Conservation (phyloP, 2,888 invertebrate genomes). For the Ephialtes manifestator region DNA sequence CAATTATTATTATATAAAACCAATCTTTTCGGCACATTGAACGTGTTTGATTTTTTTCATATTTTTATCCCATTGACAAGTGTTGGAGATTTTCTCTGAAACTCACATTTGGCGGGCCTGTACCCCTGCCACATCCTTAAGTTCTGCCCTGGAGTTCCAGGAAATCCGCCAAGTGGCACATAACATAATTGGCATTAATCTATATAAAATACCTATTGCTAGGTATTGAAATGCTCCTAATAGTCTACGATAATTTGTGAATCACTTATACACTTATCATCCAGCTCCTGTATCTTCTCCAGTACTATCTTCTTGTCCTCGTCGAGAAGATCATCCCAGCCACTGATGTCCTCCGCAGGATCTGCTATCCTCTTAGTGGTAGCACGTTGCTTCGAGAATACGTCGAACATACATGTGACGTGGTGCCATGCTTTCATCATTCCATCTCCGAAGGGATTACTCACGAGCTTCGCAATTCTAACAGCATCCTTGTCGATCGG, state of each 20-base stretch:
- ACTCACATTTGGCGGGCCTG: too few species aligned
- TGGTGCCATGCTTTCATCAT: conserved; percentile 96
- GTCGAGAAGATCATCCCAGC: conserved; percentile 90
- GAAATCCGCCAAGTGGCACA: background rate
- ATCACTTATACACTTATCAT: conserved; percentile 85
- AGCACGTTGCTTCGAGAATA: conserved; percentile 92
- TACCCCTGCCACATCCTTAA: too few species aligned
- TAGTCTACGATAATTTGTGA: background rate
- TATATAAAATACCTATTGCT: background rate
- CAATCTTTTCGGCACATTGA: too few species aligned
- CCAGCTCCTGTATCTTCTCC: conserved; percentile 89
- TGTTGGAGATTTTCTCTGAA: too few species aligned
- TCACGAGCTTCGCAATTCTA: conserved; percentile 92
- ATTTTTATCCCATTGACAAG: too few species aligned
- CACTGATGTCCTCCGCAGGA: conserved; percentile 91
- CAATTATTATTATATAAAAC: too few species aligned
- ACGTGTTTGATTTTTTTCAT: too few species aligned
- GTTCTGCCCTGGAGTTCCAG: background rate
- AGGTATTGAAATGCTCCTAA: background rate
- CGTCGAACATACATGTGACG: conserved; percentile 92
- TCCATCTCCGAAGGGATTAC: conserved; percentile 92
- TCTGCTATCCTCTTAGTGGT: conserved; percentile 94
- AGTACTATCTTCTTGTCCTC: conserved; percentile 90
- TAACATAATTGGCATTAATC: background rate
- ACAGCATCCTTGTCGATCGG: conserved; percentile 91